Base-by-base conservation (phyloP, 2,888 invertebrate species). In the Drosophila mulleri region DNA sequence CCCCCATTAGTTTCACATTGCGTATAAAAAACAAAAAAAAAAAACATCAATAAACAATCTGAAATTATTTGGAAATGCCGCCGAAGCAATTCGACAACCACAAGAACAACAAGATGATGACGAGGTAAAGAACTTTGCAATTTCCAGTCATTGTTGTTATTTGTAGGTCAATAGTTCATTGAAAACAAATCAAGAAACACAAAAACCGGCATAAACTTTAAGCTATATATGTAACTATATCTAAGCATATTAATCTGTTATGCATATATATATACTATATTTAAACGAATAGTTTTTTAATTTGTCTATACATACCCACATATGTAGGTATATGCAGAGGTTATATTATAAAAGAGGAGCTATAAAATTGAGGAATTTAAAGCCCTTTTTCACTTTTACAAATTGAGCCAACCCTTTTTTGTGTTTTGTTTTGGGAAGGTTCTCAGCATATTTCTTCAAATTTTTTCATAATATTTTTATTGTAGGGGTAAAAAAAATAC, bases 351-450 rank as follows among this genome's bases (percentile, higher is more conserved):
- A 12, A 45, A 45, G 23, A 18, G 9, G 1, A 29, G 79, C 54
- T 52, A 82, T 80, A 79, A 82, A 82, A 82, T 80, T 75, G 66
- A 71, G 66, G 79, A 82, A 78, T 79, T 37, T 5, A 4, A 37
- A 32, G 7, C 41, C 52, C 35, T 67, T 16, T 39, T 58, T n/a
- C 26, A 26, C 67, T 58, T 69, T 54, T 60, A 64, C 76, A 63
- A 65, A 76, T 68, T 75, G 50, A 29, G 66, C 53, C 68, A 71
- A 64, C 76, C 64, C 60, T 69, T 58, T 72, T 67, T 56, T 45
- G 14, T 16, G 60, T 54, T 68, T 62, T 56, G 56, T 61, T 61
- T 41, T 41, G n/a, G 26, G 7, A n/a, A 39, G 44, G 44, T 47
- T 41, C 67, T 20, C 18, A 44, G 32, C 32, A 57, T 20, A 68